Evolutionary conservation across 2,113 vertebrate genomes (phyloP).

Genomic region (Muntiacus reevesi): DNA sequence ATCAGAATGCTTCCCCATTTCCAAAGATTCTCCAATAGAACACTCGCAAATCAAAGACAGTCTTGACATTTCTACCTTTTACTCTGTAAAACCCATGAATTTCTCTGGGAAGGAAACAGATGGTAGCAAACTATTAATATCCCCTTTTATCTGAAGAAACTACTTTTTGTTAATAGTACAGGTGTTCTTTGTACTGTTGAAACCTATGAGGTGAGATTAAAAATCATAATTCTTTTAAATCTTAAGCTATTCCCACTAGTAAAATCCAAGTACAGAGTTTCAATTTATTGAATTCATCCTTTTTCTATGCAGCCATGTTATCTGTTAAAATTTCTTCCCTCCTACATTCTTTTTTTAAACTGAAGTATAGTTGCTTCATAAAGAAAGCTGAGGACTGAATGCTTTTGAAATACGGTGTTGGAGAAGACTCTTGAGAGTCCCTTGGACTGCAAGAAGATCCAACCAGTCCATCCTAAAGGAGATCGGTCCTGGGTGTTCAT

Average conservation of each 20-base stretch:
- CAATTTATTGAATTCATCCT: background rate
- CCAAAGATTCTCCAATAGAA: background rate
- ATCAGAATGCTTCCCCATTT: background rate
- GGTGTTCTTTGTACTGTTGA: background rate
- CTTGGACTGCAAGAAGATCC: background rate
- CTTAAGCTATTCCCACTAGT: background rate
- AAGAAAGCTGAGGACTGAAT: background rate
- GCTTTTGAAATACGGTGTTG: background rate
- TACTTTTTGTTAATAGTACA: background rate
- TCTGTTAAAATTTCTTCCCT: background rate
- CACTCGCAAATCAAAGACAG: background rate
- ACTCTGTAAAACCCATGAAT: background rate
- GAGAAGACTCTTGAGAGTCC: background rate
- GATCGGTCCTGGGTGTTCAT: background rate
- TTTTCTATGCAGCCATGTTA: background rate
- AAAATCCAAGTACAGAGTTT: background rate
- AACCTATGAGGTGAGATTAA: background rate
- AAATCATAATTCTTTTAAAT: background rate
- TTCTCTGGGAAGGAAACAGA: background rate
- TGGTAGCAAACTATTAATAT: background rate
- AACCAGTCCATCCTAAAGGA: background rate
- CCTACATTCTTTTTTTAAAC: background rate
- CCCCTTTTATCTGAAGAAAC: background rate
- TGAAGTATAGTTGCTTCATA: background rate
- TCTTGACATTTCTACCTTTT: background rate